Evolutionary conservation across 2,888 invertebrate species (phyloP).

Genomic region (Phragmatobia fuliginosa): DNA sequence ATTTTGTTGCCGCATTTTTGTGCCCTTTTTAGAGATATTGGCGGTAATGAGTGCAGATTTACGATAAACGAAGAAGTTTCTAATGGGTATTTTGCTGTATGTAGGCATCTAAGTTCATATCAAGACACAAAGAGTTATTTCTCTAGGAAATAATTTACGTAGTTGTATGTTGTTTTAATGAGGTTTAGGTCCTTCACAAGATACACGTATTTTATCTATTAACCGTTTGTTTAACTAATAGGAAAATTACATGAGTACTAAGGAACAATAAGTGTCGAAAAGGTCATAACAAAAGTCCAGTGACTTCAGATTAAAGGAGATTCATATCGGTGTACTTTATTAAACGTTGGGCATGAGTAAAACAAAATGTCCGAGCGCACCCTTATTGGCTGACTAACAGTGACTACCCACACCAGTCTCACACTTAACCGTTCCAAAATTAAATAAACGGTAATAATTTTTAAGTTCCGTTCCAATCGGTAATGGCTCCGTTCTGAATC

Average conservation of each 20-base stretch:
- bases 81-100: constrained; percentile 2
- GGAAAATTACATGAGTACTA: constrained; percentile 1
- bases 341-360: background rate
- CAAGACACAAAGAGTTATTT: constrained; percentile 5
- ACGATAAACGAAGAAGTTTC: background rate
- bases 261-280: background rate
- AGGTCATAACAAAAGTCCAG: background rate
- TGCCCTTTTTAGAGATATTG: constrained; percentile 30
- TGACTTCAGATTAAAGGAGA: background rate
- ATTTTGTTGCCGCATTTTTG: constrained; percentile 49
- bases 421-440: constrained; percentile 39
- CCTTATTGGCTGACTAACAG: constrained; percentile 28
- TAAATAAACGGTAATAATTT: constrained; percentile 46
- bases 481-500: constrained; percentile 74
- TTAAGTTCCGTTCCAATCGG: constrained; percentile 63
- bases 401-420: constrained; percentile 35
- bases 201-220: background rate
- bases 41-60: constrained; percentile 7
- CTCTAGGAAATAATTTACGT: constrained; percentile 1
- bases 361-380: background rate
- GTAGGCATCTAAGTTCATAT: background rate
- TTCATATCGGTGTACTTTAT: background rate
- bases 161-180: constrained; percentile 7
- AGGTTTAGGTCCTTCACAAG: background rate
- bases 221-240: background rate